These are phyloP conservation scores for Neodiprion pinetum DNA, from an alignment of 1,140 invertebrate genomes.

Conservation along the genomic window DNA sequence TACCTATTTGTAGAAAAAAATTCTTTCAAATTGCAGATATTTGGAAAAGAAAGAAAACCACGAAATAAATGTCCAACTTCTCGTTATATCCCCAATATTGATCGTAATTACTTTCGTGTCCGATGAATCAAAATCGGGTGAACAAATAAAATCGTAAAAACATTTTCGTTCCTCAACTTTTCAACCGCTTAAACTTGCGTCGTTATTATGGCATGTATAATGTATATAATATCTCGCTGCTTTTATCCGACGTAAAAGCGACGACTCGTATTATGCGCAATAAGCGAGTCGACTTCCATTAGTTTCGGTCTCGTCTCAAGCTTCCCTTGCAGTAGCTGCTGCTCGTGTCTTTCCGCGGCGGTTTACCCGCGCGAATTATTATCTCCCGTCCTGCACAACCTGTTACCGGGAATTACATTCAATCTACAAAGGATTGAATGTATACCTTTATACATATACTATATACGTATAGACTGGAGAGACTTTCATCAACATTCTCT, in stretches of 20 bases:
- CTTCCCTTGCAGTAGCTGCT: background rate
- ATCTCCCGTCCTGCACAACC: background rate
- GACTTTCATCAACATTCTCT: conserved; percentile 5
- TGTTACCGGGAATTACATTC: background rate
- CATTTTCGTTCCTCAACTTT: too few species aligned
- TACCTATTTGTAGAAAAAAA: too few species aligned
- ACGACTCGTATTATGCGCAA: background rate
- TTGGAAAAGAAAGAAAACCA: too few species aligned
- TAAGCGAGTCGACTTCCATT: conserved; percentile 2
- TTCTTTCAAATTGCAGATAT: too few species aligned
- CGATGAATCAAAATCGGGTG: too few species aligned
- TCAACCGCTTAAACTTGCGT: too few species aligned
- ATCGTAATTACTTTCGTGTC: too few species aligned
- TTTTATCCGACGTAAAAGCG: background rate
- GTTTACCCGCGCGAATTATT: background rate
- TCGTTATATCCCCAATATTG: too few species aligned
- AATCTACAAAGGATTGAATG: background rate
- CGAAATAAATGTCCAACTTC: too few species aligned
- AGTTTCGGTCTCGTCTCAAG: background rate
- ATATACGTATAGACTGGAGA: background rate
- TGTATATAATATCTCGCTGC: background rate
- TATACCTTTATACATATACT: background rate
- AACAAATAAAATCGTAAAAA: too few species aligned
- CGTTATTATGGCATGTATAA: too few species aligned
- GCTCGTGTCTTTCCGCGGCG: background rate